Evolutionary conservation across 37 sponge, comb jelly and placozoan genomes (phyloP), one percentile per base, ranked within the genome.

Genomic region (Ianthella basta): DNA sequence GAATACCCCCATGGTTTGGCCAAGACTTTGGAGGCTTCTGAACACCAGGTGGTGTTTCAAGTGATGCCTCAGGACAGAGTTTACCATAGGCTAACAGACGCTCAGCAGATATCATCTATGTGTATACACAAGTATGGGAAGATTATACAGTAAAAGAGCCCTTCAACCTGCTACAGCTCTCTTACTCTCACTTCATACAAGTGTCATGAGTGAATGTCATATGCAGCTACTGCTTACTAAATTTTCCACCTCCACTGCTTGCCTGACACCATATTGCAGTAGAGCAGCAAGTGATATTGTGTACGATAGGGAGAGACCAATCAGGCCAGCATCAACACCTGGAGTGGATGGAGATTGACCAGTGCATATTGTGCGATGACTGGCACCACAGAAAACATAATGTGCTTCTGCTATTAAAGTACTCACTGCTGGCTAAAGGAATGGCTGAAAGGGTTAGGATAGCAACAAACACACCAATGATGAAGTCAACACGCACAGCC

Each of bases 31-130:
- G 60, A 55, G 81, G 81, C 35, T 29, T 80, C 0, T 55, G 14
- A 30, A 74, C 38, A 39, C 65, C 55, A 36, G 87, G 88, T 14
- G 39, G 37, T 1, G 88, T 88, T 40, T 87, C 86, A 6, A 90
- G 77, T 25, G 85, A 50, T 27, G 84, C 91, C 70, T 94, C 94
- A 5, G 83, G 60, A 27, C 67, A 65, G 24, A 93, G 80, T 23
- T 34, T 54, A 25, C 87, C 67, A 61, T 94, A 94, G 10, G 80
- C 67, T 60, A 91, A 84, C 8, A 94, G 74, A 35, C 94, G 57
- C 79, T 94, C 94, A 32, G 89, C 83, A 60, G 94, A 90, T 8
- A 91, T 79, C 94, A 94, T 91, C 94, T 94, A 24, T 14, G 16
- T 8, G 30, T 15, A 75, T 2, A 50, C 21, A 41, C 12, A 41